Evolutionary conservation across 2,113 vertebrate species (phyloP).

Genomic region (Cephalopterus ornatus): DNA sequence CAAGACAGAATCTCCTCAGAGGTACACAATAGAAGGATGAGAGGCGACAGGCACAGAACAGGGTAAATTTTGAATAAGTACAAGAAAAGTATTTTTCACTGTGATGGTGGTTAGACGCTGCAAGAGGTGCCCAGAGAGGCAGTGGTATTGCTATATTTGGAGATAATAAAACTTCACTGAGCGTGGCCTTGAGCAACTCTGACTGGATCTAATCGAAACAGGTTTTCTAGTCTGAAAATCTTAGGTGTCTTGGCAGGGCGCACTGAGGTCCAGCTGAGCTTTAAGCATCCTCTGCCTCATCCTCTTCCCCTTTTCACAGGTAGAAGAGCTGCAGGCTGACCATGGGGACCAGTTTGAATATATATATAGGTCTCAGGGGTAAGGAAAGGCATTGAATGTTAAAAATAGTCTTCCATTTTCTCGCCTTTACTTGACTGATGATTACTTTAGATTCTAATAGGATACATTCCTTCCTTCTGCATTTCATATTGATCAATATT

Average conservation of each 20-base stretch:
- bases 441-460: background rate
- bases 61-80: background rate
- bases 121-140: background rate
- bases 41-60: background rate
- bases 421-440: background rate
- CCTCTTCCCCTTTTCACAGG: constrained; percentile 95
- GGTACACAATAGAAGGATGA: background rate
- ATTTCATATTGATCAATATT: background rate
- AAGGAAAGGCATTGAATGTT: background rate
- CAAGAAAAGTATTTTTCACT: background rate
- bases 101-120: background rate
- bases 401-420: background rate
- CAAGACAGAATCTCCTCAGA: background rate
- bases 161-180: background rate
- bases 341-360: constrained; percentile 99
- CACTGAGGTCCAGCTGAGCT: constrained; percentile 94
- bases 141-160: background rate
- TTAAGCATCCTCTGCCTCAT: constrained; percentile 99
- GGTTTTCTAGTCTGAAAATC: constrained; percentile 81
- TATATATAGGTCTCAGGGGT: constrained; percentile 96
- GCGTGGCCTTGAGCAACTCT: background rate
- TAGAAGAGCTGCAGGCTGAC: constrained; percentile 97
- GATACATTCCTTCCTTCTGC: background rate
- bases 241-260: constrained; percentile 95
- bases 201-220: background rate